phyloP scores from a whole-genome alignment of 1,140 invertebrate genomes.

The Drosophila bocki region DNA sequence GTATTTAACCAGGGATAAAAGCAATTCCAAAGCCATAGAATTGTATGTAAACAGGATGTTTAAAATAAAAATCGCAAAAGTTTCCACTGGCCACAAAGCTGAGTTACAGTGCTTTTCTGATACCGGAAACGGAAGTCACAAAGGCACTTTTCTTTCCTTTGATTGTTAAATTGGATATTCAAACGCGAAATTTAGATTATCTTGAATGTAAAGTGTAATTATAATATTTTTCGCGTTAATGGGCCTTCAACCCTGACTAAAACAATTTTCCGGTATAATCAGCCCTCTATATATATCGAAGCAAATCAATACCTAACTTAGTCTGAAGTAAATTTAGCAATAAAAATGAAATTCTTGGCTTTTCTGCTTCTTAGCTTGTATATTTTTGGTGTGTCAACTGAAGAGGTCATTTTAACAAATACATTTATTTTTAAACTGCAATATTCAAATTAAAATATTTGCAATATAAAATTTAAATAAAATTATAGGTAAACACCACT shows the following conservation, averaged over 20 bases:
- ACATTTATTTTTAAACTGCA: no score
- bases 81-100: not conserved
- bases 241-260: not conserved
- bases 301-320: not conserved
- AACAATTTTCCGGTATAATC: not conserved
- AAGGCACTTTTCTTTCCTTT: not conserved
- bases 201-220: not conserved
- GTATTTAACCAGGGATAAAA: not conserved
- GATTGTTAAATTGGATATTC: not conserved
- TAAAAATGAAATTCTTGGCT: not conserved
- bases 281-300: not conserved
- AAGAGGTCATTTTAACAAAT: not conserved
- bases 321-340: not conserved
- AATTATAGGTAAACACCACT: no score
- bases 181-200: not conserved
- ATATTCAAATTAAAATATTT: no score
- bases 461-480: no score
- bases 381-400: no score
- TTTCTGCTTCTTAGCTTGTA: not conserved
- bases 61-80: not conserved
- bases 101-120: not conserved
- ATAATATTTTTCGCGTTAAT: no score
- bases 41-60: conserved; percentile 2
- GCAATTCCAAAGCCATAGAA: not conserved
- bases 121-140: conserved; percentile 12